Percentiles rank a stretch among this genome's conserved stretches.
Conservation (phyloP, 2,888 invertebrate genomes). For the Pristionchus arcanus region DNA sequence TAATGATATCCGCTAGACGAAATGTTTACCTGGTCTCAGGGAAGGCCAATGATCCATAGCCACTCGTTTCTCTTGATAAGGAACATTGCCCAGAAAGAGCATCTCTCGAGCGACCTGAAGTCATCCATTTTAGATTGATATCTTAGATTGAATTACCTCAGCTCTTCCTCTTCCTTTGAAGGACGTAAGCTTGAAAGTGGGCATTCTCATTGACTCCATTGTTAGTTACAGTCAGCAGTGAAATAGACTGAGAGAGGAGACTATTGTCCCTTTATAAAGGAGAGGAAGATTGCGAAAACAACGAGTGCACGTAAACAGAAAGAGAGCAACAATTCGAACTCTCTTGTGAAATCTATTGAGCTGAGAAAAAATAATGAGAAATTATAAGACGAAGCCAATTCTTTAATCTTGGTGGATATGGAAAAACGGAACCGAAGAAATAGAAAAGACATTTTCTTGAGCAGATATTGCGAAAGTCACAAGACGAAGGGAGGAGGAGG, state of each 20-base stretch:
- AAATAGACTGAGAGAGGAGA: not conserved
- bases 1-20: not conserved
- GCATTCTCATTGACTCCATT: not conserved
- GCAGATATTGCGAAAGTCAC: not conserved
- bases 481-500: not conserved
- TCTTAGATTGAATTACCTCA: not conserved
- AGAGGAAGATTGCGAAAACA: not conserved
- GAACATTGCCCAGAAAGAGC: not conserved
- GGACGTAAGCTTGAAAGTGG: not conserved
- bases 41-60: not conserved
- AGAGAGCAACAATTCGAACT: constrained; percentile 3
- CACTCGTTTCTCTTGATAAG: not conserved
- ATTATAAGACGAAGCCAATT: not conserved
- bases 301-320: not conserved
- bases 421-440: not conserved
- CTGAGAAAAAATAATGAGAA: not conserved
- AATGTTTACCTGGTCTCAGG: not conserved
- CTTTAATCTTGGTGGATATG: not conserved
- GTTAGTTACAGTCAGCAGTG: not conserved
- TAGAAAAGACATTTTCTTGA: not conserved
- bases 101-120: not conserved
- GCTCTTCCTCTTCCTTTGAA: constrained; percentile 15
- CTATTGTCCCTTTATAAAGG: not conserved
- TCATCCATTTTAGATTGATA: not conserved
- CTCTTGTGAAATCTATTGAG: not conserved